phyloP scores from a whole-genome alignment of 1,140 invertebrate species.

The Wiebesia pumilae region DNA sequence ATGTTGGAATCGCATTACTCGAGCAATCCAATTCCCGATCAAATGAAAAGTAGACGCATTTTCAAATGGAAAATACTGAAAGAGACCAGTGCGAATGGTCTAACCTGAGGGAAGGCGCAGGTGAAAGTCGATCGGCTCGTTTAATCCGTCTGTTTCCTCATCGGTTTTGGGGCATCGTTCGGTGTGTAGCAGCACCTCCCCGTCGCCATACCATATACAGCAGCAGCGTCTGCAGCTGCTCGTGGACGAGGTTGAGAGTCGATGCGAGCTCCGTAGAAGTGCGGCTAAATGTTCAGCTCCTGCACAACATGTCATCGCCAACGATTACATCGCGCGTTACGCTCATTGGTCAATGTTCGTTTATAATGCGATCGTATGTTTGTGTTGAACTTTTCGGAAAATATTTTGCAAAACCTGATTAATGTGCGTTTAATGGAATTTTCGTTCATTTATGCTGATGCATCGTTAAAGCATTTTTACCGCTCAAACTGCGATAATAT shows the following conservation, averaged over 20 bases:
- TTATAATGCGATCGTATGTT: no score
- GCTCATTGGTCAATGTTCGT: background rate
- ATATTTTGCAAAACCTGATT: no score
- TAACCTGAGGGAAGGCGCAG: background rate
- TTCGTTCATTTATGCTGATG: no score
- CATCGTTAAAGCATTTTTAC: no score
- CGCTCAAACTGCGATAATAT: no score
- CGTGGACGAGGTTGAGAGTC: background rate
- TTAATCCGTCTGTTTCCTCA: background rate
- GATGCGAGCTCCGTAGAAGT: conserved; percentile 46
- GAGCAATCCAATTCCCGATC: background rate
- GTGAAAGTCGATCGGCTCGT: background rate
- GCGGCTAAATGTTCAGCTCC: conserved; percentile 55
- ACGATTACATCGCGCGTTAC: background rate
- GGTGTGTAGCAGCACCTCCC: conserved; percentile 32
- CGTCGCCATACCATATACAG: conserved; percentile 19
- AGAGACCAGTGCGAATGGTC: background rate
- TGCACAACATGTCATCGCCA: conserved; percentile 29
- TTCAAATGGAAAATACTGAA: background rate
- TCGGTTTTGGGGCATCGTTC: background rate
- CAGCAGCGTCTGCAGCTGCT: background rate
- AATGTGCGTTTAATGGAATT: no score
- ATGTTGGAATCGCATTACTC: no score
- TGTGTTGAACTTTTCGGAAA: no score
- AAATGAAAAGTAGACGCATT: background rate